Evolutionary conservation across 2,113 vertebrate species (phyloP).

Genomic region (Raphicerus campestris): DNA sequence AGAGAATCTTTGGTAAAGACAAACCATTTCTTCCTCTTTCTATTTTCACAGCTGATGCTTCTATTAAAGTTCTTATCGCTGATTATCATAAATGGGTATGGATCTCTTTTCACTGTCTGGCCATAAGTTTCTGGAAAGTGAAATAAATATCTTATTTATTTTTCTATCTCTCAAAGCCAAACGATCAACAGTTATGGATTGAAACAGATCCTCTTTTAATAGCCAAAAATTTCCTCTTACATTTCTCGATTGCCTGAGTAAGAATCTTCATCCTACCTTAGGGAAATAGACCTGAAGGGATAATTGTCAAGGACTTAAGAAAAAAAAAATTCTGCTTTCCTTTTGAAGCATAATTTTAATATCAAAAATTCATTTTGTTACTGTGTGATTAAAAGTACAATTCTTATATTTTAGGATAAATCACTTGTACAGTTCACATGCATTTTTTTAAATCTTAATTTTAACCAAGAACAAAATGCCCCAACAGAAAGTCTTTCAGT

Average conservation of each 20-base stretch:
- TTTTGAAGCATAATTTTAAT: slow-evolving; percentile 23
- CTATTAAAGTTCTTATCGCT: background rate
- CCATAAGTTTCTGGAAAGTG: background rate
- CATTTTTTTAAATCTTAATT: background rate
- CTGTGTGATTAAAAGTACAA: slow-evolving; percentile 28
- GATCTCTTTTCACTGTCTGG: background rate
- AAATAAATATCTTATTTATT: background rate
- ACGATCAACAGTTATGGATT: background rate
- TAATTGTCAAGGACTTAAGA: background rate
- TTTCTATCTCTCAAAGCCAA: slow-evolving; percentile 13
- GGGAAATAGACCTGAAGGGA: background rate
- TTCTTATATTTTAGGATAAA: slow-evolving; percentile 60
- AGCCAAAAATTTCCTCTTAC: slow-evolving; percentile 30
- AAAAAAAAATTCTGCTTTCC: background rate
- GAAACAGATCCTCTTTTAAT: background rate
- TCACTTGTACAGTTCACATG: background rate
- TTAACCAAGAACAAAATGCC: slow-evolving; percentile 48
- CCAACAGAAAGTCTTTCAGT: slow-evolving; percentile 29
- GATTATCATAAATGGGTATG: background rate
- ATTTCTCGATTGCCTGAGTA: background rate
- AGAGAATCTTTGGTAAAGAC: background rate
- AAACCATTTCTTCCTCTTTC: background rate
- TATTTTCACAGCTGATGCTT: background rate
- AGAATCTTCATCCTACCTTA: background rate
- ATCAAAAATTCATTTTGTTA: slow-evolving; percentile 8